Conservation (phyloP, 1,140 invertebrate species). For the Cyphomyrmex costatus region DNA sequence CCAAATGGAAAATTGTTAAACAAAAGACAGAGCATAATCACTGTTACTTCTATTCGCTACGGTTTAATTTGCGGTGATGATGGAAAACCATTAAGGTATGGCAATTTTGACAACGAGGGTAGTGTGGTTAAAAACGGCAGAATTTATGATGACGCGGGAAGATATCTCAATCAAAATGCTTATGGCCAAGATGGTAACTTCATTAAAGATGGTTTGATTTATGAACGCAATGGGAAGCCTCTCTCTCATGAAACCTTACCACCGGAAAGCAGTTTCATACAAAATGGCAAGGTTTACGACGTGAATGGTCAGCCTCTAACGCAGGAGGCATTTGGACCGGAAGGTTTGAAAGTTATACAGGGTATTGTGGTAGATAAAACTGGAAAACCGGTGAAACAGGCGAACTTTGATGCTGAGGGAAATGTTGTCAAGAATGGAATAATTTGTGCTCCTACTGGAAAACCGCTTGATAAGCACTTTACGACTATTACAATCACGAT, state of each 20-base stretch:
- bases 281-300: conserved; percentile 80
- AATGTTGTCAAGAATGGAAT: conserved; percentile 83
- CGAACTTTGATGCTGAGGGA: conserved; percentile 81
- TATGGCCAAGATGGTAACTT: conserved; percentile 78
- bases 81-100: conserved; percentile 80
- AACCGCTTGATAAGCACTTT: conserved; percentile 83
- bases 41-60: conserved; percentile 80
- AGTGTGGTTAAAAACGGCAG: conserved; percentile 81
- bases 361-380: conserved; percentile 82
- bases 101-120: conserved; percentile 81
- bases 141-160: conserved; percentile 79
- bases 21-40: conserved; percentile 79
- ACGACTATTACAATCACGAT: conserved; percentile 79
- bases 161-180: conserved; percentile 78
- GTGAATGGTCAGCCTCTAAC: conserved; percentile 79
- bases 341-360: conserved; percentile 81
- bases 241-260: conserved; percentile 75
- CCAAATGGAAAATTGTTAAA: conserved; percentile 79
- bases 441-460: conserved; percentile 77
- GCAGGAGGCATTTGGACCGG: conserved; percentile 84
- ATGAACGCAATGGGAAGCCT: conserved; percentile 79
- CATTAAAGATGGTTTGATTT: conserved; percentile 83
- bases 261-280: conserved; percentile 81
- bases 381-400: conserved; percentile 81
- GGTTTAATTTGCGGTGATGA: conserved; percentile 82